A percentile compares a stretch with the other conserved stretches of the same genome.
Evolutionary conservation across 2,113 vertebrate species (phyloP).

Genomic region (Rhinopomastus cyanomelas): DNA sequence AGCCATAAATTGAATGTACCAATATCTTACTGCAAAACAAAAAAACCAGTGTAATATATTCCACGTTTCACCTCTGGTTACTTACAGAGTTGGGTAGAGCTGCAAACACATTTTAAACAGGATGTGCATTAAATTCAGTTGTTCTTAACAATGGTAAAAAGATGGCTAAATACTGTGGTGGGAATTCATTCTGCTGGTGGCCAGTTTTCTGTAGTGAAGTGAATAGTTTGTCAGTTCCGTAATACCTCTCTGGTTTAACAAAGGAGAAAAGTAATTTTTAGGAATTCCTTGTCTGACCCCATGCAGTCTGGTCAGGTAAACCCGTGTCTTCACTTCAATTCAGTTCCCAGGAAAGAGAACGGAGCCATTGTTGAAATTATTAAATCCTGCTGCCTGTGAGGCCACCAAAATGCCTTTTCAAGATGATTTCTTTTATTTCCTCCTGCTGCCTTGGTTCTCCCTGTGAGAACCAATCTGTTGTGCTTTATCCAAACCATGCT

Average conservation of each 20-base stretch:
- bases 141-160: not conserved
- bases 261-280: not conserved
- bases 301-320: not conserved
- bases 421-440: not conserved
- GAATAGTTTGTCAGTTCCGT: not conserved
- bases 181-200: not conserved
- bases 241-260: not conserved
- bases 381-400: not conserved
- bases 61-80: not conserved
- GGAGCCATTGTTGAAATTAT: not conserved
- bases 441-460: not conserved
- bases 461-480: conserved; percentile 16
- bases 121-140: not conserved
- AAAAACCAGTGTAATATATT: not conserved
- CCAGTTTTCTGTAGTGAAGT: not conserved
- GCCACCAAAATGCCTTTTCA: conserved; percentile 30
- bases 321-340: not conserved
- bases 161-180: not conserved
- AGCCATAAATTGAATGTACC: not conserved
- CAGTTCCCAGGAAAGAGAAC: not conserved
- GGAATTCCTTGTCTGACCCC: not conserved
- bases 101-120: not conserved
- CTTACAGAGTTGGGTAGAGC: not conserved
- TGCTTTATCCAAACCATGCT: conserved; percentile 10
- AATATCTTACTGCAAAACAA: not conserved